Conservation (phyloP, 1,140 invertebrate genomes). For the Leguminivora glycinivorella region DNA sequence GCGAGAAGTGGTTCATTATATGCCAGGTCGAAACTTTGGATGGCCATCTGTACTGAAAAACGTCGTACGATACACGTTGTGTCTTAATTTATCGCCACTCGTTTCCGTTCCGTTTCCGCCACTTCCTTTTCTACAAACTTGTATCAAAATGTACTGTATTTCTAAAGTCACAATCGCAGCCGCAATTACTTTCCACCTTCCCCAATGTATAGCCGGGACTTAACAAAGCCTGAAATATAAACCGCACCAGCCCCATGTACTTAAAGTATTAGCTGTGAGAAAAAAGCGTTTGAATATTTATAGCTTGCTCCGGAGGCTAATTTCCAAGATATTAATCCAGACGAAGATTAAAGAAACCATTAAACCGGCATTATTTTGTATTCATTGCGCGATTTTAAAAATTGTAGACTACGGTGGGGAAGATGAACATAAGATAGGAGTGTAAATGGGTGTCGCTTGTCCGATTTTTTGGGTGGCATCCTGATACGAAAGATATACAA, state of each 20-base stretch:
- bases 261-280: conserved; percentile 19
- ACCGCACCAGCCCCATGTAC: conserved; percentile 15
- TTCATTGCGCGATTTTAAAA: conserved; percentile 30
- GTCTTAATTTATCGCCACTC: too few relatives aligned
- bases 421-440: background rate
- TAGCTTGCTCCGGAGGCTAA: conserved; percentile 33
- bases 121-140: background rate
- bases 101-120: too few relatives aligned
- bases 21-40: too few relatives aligned
- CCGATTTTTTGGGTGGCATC: background rate
- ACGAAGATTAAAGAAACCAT: conserved; percentile 34
- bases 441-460: background rate
- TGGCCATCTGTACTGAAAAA: too few relatives aligned
- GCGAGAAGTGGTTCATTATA: too few relatives aligned
- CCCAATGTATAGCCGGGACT: background rate
- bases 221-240: conserved; percentile 19
- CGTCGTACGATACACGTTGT: too few relatives aligned
- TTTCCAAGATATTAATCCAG: conserved; percentile 42
- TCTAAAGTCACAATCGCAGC: background rate
- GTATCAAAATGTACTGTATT: background rate
- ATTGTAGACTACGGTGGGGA: background rate
- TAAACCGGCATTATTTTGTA: conserved; percentile 36
- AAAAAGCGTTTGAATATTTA: conserved; percentile 40
- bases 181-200: background rate
- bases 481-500: background rate